These are phyloP conservation scores for Otis tarda DNA, from an alignment of 2,113 vertebrate species.

Conservation along the genomic window DNA sequence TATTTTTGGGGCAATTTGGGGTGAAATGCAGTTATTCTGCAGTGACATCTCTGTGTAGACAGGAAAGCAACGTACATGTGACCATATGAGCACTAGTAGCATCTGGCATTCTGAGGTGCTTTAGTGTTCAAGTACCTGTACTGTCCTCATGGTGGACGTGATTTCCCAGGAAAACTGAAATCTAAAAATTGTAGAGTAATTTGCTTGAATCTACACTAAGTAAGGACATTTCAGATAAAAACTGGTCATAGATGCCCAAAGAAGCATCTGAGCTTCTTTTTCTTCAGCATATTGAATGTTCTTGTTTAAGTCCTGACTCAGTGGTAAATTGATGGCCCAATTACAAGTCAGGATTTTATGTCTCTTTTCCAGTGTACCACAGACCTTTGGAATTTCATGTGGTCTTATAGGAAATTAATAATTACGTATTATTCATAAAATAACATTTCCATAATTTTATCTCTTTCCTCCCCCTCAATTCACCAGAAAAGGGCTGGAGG, in stretches of 20 bases:
- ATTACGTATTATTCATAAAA: neutral
- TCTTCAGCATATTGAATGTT: neutral
- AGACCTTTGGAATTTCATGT: neutral
- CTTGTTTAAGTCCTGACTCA: neutral
- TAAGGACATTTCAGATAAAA: neutral
- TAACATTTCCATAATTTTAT: neutral
- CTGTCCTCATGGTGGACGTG: neutral
- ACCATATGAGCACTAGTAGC: neutral
- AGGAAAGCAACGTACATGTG: neutral
- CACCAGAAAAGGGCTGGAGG: neutral
- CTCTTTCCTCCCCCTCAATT: neutral
- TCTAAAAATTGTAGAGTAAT: neutral
- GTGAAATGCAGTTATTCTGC: neutral
- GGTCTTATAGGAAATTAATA: neutral
- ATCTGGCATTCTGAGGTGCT: neutral
- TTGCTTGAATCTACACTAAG: neutral
- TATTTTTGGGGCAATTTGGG: neutral
- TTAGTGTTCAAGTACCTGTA: neutral
- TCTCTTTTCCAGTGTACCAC: neutral
- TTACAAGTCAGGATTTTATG: neutral
- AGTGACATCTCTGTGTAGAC: neutral
- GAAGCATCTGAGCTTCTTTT: neutral
- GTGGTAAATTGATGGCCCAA: neutral
- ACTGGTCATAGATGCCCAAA: neutral
- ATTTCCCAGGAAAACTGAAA: neutral